Evolutionary conservation across 2,113 vertebrate genomes (phyloP).

Genomic region (Oreochromis spilurus): DNA sequence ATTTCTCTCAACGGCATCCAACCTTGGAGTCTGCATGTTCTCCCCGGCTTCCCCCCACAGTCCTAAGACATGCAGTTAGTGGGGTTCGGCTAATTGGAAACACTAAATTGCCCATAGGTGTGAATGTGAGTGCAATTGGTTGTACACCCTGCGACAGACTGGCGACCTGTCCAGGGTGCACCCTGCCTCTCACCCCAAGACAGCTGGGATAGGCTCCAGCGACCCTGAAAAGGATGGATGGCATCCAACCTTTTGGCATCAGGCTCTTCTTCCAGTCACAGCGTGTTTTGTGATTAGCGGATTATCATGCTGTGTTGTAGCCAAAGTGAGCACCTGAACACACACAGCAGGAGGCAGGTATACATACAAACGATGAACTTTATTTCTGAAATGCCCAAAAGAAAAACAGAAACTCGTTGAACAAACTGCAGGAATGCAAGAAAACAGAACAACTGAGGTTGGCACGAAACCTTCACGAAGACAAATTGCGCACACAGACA

Average conservation of each 20-base stretch:
- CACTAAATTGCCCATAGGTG: not conserved
- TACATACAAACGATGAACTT: not conserved
- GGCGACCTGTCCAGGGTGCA: not conserved
- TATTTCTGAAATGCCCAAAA: not conserved
- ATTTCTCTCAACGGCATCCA: not conserved
- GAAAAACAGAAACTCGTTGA: not conserved
- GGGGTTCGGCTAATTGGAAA: not conserved
- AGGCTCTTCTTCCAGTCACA: not conserved
- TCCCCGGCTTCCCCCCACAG: not conserved
- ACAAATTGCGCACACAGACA: not conserved
- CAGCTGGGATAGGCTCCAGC: not conserved
- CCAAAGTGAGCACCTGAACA: not conserved
- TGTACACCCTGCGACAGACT: not conserved
- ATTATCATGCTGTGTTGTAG: accelerated
- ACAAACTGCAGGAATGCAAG: not conserved
- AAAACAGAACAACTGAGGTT: not conserved
- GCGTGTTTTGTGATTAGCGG: not conserved
- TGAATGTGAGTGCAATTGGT: not conserved
- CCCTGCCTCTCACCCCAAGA: accelerated
- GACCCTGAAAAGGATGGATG: not conserved
- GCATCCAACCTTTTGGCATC: not conserved
- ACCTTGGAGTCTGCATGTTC: not conserved
- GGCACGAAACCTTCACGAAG: not conserved
- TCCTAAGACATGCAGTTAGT: not conserved
- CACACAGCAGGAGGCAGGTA: not conserved